A percentile compares a stretch with the other conserved stretches of the same genome.
Evolutionary conservation across 1,140 invertebrate genomes (phyloP).

Genomic region (Leptinotarsa texana): DNA sequence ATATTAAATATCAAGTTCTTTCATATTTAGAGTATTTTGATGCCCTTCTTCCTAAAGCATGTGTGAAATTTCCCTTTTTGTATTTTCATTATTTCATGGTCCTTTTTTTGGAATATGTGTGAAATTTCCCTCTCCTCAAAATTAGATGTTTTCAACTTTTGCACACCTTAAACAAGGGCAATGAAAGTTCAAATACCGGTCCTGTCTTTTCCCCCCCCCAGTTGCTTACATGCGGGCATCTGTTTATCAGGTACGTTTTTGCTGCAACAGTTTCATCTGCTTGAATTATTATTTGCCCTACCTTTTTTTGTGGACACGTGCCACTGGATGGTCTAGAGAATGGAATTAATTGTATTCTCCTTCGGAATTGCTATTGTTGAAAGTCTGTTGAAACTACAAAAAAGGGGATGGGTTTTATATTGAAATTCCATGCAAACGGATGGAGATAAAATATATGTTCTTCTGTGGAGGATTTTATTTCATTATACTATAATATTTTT

Average conservation of each 20-base stretch:
- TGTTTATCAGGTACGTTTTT: conserved; percentile 17
- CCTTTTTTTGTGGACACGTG: conserved; percentile 17
- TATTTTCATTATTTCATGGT: too few relatives aligned
- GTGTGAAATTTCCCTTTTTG: too few relatives aligned
- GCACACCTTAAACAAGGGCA: too few relatives aligned
- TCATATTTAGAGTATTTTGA: too few relatives aligned
- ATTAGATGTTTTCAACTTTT: too few relatives aligned
- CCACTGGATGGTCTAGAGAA: conserved; percentile 12
- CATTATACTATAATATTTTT: background rate
- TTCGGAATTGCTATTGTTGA: conserved; percentile 19
- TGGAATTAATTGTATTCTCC: conserved; percentile 12
- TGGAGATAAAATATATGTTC: background rate
- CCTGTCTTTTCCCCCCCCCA: background rate
- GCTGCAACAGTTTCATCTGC: conserved; percentile 18
- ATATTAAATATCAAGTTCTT: too few relatives aligned
- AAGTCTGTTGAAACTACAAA: conserved; percentile 13
- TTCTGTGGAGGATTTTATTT: background rate
- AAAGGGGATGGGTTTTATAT: conserved; percentile 10
- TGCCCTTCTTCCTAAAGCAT: too few relatives aligned
- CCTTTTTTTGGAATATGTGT: too few relatives aligned
- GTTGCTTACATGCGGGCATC: conserved; percentile 17
- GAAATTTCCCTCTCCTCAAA: too few relatives aligned
- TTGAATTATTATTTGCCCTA: conserved; percentile 18
- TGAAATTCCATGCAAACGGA: background rate
- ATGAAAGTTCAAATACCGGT: background rate